Evolutionary conservation across 1,140 invertebrate species (phyloP), one percentile per base, ranked within the genome.

Genomic region (Agrypnia vestita): DNA sequence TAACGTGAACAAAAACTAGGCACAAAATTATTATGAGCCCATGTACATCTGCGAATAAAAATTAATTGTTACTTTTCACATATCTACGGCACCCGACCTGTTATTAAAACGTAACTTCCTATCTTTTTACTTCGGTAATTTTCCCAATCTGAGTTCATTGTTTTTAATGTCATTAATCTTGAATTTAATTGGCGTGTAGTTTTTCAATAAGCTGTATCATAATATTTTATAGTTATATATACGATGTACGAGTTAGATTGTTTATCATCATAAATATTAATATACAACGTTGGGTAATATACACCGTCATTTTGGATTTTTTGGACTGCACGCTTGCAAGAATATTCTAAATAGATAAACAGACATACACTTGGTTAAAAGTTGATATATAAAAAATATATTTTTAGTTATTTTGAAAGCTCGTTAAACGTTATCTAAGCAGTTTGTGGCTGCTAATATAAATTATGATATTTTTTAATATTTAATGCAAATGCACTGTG

Each of bases 181-280:
- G 55, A 21, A 59, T 59, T 59, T 59, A 59, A 59, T 59, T 59
- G 21, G 8, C 1, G 55, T 59, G 55, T 59, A 21, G 55, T 59
- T 59, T 15, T 59, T 59, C 55, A 59, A 59, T 59, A 59, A 59
- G 55, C 17, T 59, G 55, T 59, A 19, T 21, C 55, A 11, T 21
- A 59, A 59, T 35, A 35, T 11, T 21, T 59, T 59, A 59, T 59
- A 59, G 55, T 21, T 59, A 59, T 59, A 59, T 59, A 19, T 59
- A 19, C 55, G 55, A 11, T 59, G 55, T 3, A 15, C 55, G 55
- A 15, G 17, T 59, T 19, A 59, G 15, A 59, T 59, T 59, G 17
- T 21, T 59, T 59, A 59, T 59, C 55, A 4, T 21, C 55, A 21
- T 59, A 59, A 59, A 19, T 15, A 21, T 21, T 21, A 59, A 15